Evolutionary conservation across 2,797 vertebrate species (phyloP).

Genomic region (Anniella stebbinsi): DNA sequence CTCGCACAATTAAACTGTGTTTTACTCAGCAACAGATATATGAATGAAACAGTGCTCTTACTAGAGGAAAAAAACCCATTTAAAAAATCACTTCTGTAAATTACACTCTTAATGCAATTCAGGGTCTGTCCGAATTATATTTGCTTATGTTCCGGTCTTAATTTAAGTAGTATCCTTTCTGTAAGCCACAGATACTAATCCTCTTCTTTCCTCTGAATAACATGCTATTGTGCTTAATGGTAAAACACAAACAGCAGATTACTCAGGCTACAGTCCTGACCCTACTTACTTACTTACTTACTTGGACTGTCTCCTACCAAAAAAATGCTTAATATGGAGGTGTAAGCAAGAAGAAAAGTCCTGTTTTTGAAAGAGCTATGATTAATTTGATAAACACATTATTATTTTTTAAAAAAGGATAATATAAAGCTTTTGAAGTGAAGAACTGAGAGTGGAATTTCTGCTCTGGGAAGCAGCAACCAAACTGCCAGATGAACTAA

Average conservation of each 20-base stretch:
- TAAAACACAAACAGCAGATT: slow-evolving; percentile 56
- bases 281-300: background rate
- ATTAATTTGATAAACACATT: background rate
- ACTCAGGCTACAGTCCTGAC: background rate
- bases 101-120: slow-evolving; percentile 10
- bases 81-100: slow-evolving; percentile 23
- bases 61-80: background rate
- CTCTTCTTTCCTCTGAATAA: slow-evolving; percentile 59
- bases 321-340: background rate
- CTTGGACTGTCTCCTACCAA: background rate
- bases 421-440: background rate
- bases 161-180: slow-evolving; percentile 35
- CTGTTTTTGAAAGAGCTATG: background rate
- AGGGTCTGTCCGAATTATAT: slow-evolving; percentile 35
- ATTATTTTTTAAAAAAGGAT: background rate
- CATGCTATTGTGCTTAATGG: slow-evolving; percentile 64
- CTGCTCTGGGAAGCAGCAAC: background rate
- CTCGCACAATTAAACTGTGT: background rate
- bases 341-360: slow-evolving; percentile 31
- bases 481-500: background rate
- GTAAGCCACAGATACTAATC: slow-evolving; percentile 47
- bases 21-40: slow-evolving; percentile 27
- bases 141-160: slow-evolving; percentile 45
- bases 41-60: background rate
- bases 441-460: background rate